Base-by-base conservation (phyloP, 35 echinoderm and acorn worm species). In the Strongylocentrotus purpuratus region DNA sequence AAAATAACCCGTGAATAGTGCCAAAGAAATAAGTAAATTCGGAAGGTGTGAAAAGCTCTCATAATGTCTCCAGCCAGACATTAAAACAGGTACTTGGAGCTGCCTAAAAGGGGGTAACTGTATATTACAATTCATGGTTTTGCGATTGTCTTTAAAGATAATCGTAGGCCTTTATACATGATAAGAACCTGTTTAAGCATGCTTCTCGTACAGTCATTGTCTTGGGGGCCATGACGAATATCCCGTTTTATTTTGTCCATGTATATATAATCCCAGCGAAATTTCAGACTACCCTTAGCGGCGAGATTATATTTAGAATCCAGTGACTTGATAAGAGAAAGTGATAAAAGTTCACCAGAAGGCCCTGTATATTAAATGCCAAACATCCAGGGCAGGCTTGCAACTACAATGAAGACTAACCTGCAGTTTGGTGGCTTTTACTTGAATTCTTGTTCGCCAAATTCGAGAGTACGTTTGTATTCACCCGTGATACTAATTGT, bases 201-300 rank as follows among this genome's bases (percentile, higher is more conserved):
- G 65, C n/a, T 78, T 5, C 28, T 22, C 65, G 65, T 78, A 78
- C 65, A 78, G 65, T 78, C 65, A 78, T 78, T 78, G 65, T 78
- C 65, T 78, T 78, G 65, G 65, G 65, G 65, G 28, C 65, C 25
- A 78, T 78, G 65, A 78, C 65, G 65, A 78, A 78, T 78, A 78
- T 78, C 65, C 65, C 65, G 65, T 78, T 78, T 78, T 78, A 78
- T 78, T 78, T 78, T 28, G 65, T 78, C 65, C 22, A 78, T 78
- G 65, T n/a, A 78, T 78, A 7, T 78, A 78, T 78, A 78, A 78
- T 78, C 65, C 65, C 28, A n/a, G 22, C 7, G 20, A n/a, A 18
- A 22, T 41, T 78, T n/a, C 65, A 78, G 22, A 78, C 65, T 78
- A 78, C 25, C 65, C 65, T 78, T n/a, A 5, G 6, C 65, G 20